Conservation (phyloP, 2,113 vertebrate species). For the Murina feae region DNA sequence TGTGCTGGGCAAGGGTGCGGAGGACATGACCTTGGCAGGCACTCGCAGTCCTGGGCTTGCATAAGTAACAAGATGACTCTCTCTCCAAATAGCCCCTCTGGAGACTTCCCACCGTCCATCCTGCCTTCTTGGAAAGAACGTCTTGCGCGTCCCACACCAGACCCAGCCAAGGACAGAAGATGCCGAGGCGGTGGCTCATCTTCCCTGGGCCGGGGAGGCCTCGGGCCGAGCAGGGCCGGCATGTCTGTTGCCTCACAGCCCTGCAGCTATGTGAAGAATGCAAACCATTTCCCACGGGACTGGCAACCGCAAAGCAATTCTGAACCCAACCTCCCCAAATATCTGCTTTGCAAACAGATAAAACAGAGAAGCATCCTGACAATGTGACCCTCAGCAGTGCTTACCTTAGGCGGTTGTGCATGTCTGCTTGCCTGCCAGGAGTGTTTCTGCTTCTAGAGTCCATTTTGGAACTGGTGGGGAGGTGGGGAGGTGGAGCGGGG, state of each 20-base stretch:
- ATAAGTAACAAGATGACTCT: neutral
- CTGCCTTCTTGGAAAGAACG: slow-evolving; percentile 49
- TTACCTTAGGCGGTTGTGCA: neutral
- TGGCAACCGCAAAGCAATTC: slow-evolving; percentile 49
- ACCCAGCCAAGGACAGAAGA: slow-evolving; percentile 31
- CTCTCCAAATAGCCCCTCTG: neutral
- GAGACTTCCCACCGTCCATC: neutral
- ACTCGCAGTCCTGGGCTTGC: neutral
- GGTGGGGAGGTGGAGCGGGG: neutral
- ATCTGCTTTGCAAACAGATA: slow-evolving; percentile 69
- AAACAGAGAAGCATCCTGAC: slow-evolving; percentile 63
- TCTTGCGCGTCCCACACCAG: neutral
- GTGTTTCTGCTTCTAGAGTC: neutral
- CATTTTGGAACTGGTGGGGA: neutral
- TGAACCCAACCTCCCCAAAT: slow-evolving; percentile 54
- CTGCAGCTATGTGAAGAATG: slow-evolving; percentile 64
- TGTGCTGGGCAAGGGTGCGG: neutral
- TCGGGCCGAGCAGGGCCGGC: neutral
- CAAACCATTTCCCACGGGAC: slow-evolving; percentile 62
- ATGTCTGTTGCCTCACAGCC: slow-evolving; percentile 44
- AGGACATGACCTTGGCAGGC: neutral
- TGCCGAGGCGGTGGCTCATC: slow-evolving; percentile 60
- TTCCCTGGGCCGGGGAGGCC: slow-evolving; percentile 44
- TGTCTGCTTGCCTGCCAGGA: neutral
- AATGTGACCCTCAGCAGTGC: slow-evolving; percentile 39